Evolutionary conservation across 2,888 invertebrate genomes (phyloP).

Genomic region (Drosophila colorata): DNA sequence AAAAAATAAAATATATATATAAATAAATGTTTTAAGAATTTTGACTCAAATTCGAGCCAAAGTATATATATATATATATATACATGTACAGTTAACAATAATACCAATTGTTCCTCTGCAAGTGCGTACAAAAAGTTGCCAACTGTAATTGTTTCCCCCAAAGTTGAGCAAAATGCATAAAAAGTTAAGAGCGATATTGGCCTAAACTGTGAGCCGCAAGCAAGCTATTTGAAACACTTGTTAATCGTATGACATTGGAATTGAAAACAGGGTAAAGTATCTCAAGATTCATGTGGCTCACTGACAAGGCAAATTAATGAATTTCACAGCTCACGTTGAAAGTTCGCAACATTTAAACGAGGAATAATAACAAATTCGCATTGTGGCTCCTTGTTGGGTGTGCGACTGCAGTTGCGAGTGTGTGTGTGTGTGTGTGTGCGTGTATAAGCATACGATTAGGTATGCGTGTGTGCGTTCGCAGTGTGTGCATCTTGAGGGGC

Average conservation of each 20-base stretch:
- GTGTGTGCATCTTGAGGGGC: constrained; percentile 30
- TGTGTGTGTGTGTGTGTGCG: neutral
- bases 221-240: neutral
- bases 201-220: too few relatives aligned
- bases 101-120: too few relatives aligned
- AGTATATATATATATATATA: too few relatives aligned
- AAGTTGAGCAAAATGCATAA: too few relatives aligned
- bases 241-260: neutral
- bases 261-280: neutral
- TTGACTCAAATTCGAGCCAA: too few relatives aligned
- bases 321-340: constrained; percentile 1
- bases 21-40: too few relatives aligned
- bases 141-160: too few relatives aligned
- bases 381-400: constrained; percentile 30
- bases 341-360: constrained; percentile 2
- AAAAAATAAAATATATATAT: too few relatives aligned
- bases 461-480: constrained; percentile 4
- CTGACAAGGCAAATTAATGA: neutral
- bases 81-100: too few relatives aligned
- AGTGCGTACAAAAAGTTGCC: too few relatives aligned
- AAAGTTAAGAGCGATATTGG: too few relatives aligned
- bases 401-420: too few relatives aligned
- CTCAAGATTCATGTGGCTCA: neutral
- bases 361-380: constrained; percentile 3
- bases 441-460: constrained; percentile 11